Percentiles rank a stretch among this genome's conserved stretches.
These are phyloP conservation scores for Latrodectus geometricus DNA, from an alignment of 1,140 invertebrate genomes.

Conservation along the genomic window DNA sequence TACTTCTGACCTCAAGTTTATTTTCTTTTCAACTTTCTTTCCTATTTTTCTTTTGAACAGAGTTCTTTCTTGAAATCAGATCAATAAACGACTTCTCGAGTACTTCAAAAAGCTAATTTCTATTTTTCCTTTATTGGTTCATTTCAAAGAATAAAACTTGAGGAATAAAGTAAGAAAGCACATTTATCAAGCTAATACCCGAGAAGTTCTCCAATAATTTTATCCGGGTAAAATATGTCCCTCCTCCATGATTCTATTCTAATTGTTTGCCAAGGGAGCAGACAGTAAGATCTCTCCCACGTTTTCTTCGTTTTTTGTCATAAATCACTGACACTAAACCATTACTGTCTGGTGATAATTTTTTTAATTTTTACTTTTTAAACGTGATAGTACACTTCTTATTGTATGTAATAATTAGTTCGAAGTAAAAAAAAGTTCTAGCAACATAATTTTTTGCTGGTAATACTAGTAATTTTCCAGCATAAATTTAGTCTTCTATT, in stretches of 20 bases:
- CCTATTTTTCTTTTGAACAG: background rate
- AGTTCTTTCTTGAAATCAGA: slow-evolving; percentile 27
- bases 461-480: no score
- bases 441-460: no score
- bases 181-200: slow-evolving; percentile 37
- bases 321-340: background rate
- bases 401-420: no score
- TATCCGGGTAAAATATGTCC: slow-evolving; percentile 17
- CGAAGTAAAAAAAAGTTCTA: no score
- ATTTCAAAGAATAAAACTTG: slow-evolving; percentile 7
- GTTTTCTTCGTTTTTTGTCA: background rate
- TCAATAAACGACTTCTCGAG: slow-evolving; percentile 37
- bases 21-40: background rate
- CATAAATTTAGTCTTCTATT: no score
- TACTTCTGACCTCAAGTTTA: slow-evolving; percentile 20
- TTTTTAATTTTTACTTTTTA: no score
- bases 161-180: background rate
- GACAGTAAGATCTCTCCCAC: background rate
- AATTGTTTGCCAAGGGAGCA: slow-evolving; percentile 10
- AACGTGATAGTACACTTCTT: no score
- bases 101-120: slow-evolving; percentile 39
- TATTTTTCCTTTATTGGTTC: slow-evolving; percentile 17
- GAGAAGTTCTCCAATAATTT: slow-evolving; percentile 18
- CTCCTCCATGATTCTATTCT: slow-evolving; percentile 5
- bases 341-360: background rate